Evolutionary conservation across 2,888 invertebrate species (phyloP).

Genomic region (Isoperla grammatica): DNA sequence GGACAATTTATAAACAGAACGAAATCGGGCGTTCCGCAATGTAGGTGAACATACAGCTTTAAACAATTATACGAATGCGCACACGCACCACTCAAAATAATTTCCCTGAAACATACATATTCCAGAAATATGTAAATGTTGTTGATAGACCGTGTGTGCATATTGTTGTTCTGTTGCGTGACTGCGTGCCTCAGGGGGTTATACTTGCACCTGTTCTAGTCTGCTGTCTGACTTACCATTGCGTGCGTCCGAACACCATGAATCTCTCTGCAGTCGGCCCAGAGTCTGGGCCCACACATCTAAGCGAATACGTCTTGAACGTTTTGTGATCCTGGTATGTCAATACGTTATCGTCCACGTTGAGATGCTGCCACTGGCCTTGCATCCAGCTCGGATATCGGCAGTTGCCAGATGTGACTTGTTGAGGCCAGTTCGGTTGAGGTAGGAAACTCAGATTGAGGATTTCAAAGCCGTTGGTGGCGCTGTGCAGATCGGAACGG

Average conservation of each 20-base stretch:
- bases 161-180: neutral
- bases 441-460: conserved; percentile 44
- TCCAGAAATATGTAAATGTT: neutral
- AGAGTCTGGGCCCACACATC: conserved; percentile 41
- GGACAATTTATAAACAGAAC: too few relatives aligned
- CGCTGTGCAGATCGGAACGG: conserved; percentile 48
- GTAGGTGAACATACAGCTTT: too few relatives aligned
- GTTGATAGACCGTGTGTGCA: neutral
- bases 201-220: neutral
- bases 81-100: neutral
- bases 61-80: neutral
- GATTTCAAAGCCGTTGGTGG: conserved; percentile 54
- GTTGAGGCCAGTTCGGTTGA: conserved; percentile 41
- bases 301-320: conserved; percentile 50
- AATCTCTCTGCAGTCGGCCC: conserved; percentile 43
- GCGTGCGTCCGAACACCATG: conserved; percentile 49
- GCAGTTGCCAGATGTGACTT: conserved; percentile 37
- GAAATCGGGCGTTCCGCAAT: too few relatives aligned
- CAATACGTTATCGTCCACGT: conserved; percentile 46
- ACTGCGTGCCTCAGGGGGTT: neutral
- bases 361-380: conserved; percentile 56
- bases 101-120: neutral
- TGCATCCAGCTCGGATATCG: conserved; percentile 59
- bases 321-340: conserved; percentile 48
- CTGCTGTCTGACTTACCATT: conserved; percentile 45